These are phyloP conservation scores for Engraulis encrasicolus DNA, from an alignment of 2,113 vertebrate species.

Conservation along the genomic window DNA sequence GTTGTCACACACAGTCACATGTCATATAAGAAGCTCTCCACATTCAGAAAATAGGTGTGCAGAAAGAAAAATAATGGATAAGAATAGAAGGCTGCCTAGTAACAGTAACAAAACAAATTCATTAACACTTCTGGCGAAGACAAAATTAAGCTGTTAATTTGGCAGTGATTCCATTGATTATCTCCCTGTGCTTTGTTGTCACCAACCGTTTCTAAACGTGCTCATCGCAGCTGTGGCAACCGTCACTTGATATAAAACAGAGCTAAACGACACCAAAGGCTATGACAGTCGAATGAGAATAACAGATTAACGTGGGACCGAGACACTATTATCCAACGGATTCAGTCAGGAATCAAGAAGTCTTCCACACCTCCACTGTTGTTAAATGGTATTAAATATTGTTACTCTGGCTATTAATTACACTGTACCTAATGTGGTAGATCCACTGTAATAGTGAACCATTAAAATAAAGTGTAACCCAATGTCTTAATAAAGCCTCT, in stretches of 20 bases:
- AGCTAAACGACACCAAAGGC: neutral
- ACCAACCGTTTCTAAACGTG: neutral
- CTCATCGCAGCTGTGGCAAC: neutral
- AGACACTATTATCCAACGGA: neutral
- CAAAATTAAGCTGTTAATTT: neutral
- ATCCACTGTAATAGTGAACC: too few relatives aligned
- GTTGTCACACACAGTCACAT: neutral
- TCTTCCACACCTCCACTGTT: neutral
- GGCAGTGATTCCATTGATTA: neutral
- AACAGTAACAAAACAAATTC: neutral
- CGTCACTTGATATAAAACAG: neutral
- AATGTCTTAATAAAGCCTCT: neutral
- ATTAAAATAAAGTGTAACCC: too few relatives aligned
- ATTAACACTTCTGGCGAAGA: neutral
- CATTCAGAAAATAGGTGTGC: neutral
- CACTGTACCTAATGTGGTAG: too few relatives aligned
- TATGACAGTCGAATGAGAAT: neutral
- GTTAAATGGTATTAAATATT: too few relatives aligned
- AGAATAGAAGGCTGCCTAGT: neutral
- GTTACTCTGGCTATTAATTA: too few relatives aligned
- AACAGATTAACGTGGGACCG: neutral
- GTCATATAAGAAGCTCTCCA: neutral
- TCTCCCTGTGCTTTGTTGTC: neutral
- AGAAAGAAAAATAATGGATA: neutral
- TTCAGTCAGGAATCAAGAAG: neutral